phyloP scores from a whole-genome alignment of 1,140 invertebrate species.

The Brachionus calyciflorus region DNA sequence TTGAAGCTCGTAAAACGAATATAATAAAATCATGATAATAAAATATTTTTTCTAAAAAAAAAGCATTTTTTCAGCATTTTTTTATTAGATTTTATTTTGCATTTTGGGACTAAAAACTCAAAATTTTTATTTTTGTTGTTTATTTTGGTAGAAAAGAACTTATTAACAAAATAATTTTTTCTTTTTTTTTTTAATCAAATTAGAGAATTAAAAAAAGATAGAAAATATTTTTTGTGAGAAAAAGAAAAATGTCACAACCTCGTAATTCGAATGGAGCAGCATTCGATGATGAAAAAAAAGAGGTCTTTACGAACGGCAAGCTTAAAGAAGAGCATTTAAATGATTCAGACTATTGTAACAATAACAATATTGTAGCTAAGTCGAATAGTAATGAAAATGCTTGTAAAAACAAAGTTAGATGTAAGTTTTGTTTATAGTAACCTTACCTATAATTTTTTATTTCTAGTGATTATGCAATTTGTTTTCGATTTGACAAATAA shows the following conservation, averaged over 20 bases:
- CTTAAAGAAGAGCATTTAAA: no score
- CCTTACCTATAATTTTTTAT: no score
- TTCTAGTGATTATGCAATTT: conserved; percentile 7
- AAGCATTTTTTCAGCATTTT: no score
- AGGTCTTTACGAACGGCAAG: no score
- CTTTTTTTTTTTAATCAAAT: background rate
- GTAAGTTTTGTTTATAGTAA: conserved; percentile 33
- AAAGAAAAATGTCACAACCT: background rate
- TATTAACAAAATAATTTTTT: background rate
- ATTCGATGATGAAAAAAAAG: conserved; percentile 9
- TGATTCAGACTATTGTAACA: conserved; percentile 28
- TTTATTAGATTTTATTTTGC: no score
- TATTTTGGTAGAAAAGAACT: background rate
- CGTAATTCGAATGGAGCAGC: no score
- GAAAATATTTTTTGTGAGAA: background rate
- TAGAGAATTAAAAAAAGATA: background rate
- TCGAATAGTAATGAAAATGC: background rate
- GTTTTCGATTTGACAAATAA: background rate
- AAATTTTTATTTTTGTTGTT: background rate
- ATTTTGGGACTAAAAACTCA: conserved; percentile 32
- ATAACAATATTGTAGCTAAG: conserved; percentile 17
- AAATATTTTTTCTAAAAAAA: conserved; percentile 34
- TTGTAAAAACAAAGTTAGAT: conserved; percentile 27
- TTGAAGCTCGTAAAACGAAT: background rate
- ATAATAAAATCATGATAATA: conserved; percentile 40